Percentiles rank a stretch among this genome's conserved stretches.
Conservation (phyloP, 2,797 vertebrate genomes). For the Artibeus jamaicensis region DNA sequence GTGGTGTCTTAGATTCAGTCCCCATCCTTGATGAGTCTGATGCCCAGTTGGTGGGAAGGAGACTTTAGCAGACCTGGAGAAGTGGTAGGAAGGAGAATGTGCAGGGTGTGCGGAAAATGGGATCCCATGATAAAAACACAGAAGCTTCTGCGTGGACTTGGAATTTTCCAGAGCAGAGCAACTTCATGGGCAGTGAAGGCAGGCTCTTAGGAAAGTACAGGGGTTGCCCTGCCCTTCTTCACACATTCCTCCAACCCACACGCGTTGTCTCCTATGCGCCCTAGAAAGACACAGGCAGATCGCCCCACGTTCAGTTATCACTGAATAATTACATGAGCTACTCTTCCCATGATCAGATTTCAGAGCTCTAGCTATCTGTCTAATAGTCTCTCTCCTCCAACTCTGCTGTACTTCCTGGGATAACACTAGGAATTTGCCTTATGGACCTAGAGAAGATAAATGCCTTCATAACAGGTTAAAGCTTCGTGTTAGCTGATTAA, state of each 20-base stretch:
- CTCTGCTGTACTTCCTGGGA: not conserved
- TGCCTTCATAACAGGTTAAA: not conserved
- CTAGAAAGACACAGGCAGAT: not conserved
- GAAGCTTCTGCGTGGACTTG: conserved; percentile 69
- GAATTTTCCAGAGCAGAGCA: conserved; percentile 69
- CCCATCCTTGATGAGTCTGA: not conserved
- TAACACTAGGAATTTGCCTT: not conserved
- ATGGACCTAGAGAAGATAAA: not conserved
- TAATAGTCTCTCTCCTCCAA: not conserved
- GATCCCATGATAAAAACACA: conserved; percentile 68
- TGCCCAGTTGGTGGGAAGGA: not conserved
- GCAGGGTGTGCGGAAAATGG: not conserved
- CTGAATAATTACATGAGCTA: not conserved
- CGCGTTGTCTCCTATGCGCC: not conserved
- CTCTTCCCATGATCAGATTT: not conserved
- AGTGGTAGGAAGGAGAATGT: not conserved
- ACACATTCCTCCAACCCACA: not conserved
- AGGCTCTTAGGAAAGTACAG: conserved; percentile 38
- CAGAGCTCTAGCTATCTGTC: not conserved
- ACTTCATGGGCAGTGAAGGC: conserved; percentile 65
- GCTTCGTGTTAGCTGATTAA: not conserved
- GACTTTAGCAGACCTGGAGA: not conserved
- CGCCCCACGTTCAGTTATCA: not conserved
- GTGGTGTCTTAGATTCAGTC: not conserved
- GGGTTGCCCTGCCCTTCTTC: not conserved